A percentile compares a stretch with the other conserved stretches of the same genome.
Evolutionary conservation across 2,888 invertebrate species (phyloP).

Genomic region (Nebria brevicollis): DNA sequence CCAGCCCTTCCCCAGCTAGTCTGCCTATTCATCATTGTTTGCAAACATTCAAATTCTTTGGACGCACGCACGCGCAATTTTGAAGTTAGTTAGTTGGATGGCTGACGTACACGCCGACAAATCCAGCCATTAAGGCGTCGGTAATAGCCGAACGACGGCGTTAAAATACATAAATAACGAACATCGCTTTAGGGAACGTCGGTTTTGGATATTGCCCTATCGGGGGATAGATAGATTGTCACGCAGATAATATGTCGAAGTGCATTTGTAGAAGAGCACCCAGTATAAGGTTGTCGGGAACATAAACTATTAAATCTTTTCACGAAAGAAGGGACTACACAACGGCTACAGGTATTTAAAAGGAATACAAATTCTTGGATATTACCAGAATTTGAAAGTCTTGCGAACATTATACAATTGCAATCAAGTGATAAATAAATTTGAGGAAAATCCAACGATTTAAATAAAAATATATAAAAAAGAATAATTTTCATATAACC

Average conservation of each 20-base stretch:
- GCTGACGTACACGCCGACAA: constrained; percentile 59
- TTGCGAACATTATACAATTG: no score
- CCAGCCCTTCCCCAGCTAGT: constrained; percentile 52
- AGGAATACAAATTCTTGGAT: no score
- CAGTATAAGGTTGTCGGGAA: background rate
- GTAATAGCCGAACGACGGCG: constrained; percentile 63
- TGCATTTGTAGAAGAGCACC: background rate
- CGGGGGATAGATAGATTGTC: background rate
- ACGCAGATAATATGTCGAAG: background rate
- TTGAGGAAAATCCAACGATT: no score
- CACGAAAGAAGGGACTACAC: background rate
- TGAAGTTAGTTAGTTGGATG: constrained; percentile 23
- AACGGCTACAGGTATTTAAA: no score
- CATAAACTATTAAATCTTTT: background rate
- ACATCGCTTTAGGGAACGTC: constrained; percentile 46
- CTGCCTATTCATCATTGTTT: constrained; percentile 55
- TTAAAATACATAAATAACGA: constrained; percentile 64
- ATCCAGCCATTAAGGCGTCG: constrained; percentile 64
- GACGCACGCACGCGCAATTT: constrained; percentile 13
- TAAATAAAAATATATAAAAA: background rate
- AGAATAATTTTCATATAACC: background rate
- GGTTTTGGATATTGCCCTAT: constrained; percentile 1
- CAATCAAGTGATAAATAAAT: no score
- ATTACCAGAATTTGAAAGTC: no score
- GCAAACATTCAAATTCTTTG: constrained; percentile 57